Base-by-base conservation (phyloP, 2,888 invertebrate genomes). In the Encarsia formosa region DNA sequence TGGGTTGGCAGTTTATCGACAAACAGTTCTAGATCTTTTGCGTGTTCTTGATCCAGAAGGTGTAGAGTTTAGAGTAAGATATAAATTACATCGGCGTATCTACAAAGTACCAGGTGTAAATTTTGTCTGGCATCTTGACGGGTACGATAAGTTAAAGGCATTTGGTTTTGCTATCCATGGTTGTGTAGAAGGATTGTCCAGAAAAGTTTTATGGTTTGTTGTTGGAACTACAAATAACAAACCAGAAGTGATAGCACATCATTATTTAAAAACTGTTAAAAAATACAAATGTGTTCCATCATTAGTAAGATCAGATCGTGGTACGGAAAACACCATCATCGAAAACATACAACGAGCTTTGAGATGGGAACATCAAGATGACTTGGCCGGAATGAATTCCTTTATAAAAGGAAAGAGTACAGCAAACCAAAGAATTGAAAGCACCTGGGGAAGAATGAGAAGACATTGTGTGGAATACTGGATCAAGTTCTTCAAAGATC, bases 191-290 rank as follows among this genome's bases (percentile, higher is more conserved):
- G 44, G 34, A 15, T 44, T 19, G 9, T 44, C 44, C 22, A n/a
- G n/a, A n/a, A n/a, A n/a, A n/a, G n/a, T n/a, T n/a, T n/a, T n/a
- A n/a, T n/a, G n/a, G n/a, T n/a, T n/a, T n/a, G n/a, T n/a, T n/a
- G n/a, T n/a, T n/a, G n/a, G n/a, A n/a, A n/a, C n/a, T n/a, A n/a
- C n/a, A n/a, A n/a, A n/a, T n/a, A n/a, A n/a, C n/a, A n/a, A n/a
- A n/a, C n/a, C n/a, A n/a, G n/a, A n/a, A n/a, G 22, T 22, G 13
- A 44, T 34, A 44, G 24, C 34, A 22, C 13, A 39, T 38, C 39
- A 46, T 39, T 46, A 24, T 39, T 29, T 46, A 19, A 68, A 46
- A 19, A 18, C 41, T 1, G 22, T 45, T 5, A 19, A 56, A 19
- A 41, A 51, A 40, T 22, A 50, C 1, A 44, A 52, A 13, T 22